A percentile compares a stretch with the other conserved stretches of the same genome.
Conservation (phyloP, 2,113 vertebrate species). For the Anthoscopus minutus region DNA sequence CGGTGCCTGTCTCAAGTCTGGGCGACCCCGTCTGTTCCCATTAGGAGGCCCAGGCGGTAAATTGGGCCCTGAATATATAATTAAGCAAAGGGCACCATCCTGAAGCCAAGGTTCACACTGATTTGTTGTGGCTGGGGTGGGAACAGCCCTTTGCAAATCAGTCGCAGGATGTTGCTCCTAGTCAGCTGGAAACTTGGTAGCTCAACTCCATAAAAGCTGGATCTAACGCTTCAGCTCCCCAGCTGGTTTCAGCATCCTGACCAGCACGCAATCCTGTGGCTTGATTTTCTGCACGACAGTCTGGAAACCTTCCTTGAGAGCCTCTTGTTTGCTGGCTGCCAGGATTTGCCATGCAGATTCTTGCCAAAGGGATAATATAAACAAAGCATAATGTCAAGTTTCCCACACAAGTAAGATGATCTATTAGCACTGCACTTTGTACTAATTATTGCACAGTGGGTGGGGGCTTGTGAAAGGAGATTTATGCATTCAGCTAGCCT, state of each 20-base stretch:
- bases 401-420: constrained; percentile 66
- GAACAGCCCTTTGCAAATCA: constrained; percentile 59
- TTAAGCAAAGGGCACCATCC: constrained; percentile 61
- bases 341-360: constrained; percentile 66
- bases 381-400: constrained; percentile 70
- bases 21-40: constrained; percentile 49
- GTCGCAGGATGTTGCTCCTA: constrained; percentile 57
- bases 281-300: constrained; percentile 59
- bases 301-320: constrained; percentile 64
- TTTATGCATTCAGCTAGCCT: constrained; percentile 66
- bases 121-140: constrained; percentile 62
- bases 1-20: constrained; percentile 32
- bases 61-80: constrained; percentile 64
- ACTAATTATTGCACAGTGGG: constrained; percentile 70
- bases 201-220: constrained; percentile 43
- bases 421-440: constrained; percentile 68
- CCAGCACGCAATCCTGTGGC: constrained; percentile 58
- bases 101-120: constrained; percentile 61
- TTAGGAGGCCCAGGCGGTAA: constrained; percentile 42
- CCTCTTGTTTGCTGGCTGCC: constrained; percentile 60
- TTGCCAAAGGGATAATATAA: constrained; percentile 66
- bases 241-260: constrained; percentile 60
- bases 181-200: constrained; percentile 54
- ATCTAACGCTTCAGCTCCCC: constrained; percentile 58
- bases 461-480: constrained; percentile 65